A percentile compares a stretch with the other conserved stretches of the same genome.
These are phyloP conservation scores for Ptychobarbus kaznakovi DNA, from an alignment of 2,797 vertebrate genomes.

Conservation along the genomic window DNA sequence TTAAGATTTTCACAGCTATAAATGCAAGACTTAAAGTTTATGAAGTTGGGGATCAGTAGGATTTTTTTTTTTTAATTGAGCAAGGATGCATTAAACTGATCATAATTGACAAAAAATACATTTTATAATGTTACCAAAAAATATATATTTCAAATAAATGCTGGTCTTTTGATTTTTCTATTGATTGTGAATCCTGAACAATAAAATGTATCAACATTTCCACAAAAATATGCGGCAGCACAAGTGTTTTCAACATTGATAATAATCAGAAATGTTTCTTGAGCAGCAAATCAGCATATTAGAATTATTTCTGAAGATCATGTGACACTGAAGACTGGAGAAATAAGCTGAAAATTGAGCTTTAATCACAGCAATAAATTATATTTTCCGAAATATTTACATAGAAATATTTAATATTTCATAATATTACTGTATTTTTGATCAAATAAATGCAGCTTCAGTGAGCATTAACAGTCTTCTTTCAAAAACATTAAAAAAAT, in stretches of 20 bases:
- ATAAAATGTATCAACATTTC: not conserved
- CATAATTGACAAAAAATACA: not conserved
- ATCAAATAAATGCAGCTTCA: not conserved
- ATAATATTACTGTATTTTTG: not conserved
- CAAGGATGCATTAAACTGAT: not conserved
- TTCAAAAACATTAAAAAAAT: not conserved
- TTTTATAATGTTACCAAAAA: not conserved
- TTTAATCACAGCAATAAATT: not conserved
- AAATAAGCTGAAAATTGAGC: not conserved
- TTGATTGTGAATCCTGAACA: not conserved
- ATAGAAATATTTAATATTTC: constrained; percentile 4
- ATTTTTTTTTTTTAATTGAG: not conserved
- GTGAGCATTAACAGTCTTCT: not conserved
- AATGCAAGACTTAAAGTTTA: not conserved
- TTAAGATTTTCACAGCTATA: not conserved
- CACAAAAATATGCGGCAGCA: not conserved
- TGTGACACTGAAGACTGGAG: not conserved
- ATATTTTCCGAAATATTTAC: not conserved
- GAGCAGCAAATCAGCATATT: not conserved
- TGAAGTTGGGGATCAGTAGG: not conserved
- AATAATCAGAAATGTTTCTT: not conserved
- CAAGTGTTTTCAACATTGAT: not conserved
- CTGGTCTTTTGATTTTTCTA: not conserved
- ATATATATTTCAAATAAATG: not conserved
- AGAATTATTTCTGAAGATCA: not conserved